Conservation (phyloP, 2,888 invertebrate genomes). For the Stenichneumon culpator region DNA sequence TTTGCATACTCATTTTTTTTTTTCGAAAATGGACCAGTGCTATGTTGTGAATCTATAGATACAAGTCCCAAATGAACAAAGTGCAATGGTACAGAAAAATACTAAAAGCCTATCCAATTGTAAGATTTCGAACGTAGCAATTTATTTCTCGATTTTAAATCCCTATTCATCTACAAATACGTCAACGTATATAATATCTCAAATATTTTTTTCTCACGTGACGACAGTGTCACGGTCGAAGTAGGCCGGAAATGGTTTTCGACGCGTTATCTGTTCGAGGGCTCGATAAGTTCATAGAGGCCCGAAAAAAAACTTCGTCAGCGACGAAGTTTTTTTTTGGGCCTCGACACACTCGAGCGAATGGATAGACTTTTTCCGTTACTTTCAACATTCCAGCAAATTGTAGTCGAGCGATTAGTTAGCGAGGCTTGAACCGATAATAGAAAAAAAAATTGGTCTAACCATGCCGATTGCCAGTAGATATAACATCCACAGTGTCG, state of each 20-base stretch:
- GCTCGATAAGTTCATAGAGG: slow-evolving; percentile 35
- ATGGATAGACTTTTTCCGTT: slow-evolving; percentile 28
- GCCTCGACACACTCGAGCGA: background rate
- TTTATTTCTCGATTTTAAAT: background rate
- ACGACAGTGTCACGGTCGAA: background rate
- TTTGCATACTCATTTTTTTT: background rate
- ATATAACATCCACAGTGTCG: background rate
- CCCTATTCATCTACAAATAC: background rate
- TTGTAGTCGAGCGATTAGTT: slow-evolving; percentile 11
- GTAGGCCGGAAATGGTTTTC: slow-evolving; percentile 52
- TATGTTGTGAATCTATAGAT: background rate
- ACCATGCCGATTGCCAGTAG: slow-evolving; percentile 28
- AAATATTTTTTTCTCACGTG: slow-evolving; percentile 7
- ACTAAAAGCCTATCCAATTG: background rate
- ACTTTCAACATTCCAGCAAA: slow-evolving; percentile 13
- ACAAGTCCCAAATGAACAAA: background rate
- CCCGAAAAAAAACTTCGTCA: slow-evolving; percentile 21
- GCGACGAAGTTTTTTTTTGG: too few relatives aligned
- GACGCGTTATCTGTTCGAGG: slow-evolving; percentile 44
- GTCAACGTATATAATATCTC: background rate
- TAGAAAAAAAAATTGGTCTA: slow-evolving; percentile 31
- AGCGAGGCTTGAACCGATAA: background rate
- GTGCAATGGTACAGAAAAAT: too few relatives aligned
- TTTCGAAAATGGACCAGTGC: background rate
- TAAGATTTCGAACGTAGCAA: background rate